phyloP scores from a whole-genome alignment of 2,888 invertebrate species.

The Notocelia uddmanniana region DNA sequence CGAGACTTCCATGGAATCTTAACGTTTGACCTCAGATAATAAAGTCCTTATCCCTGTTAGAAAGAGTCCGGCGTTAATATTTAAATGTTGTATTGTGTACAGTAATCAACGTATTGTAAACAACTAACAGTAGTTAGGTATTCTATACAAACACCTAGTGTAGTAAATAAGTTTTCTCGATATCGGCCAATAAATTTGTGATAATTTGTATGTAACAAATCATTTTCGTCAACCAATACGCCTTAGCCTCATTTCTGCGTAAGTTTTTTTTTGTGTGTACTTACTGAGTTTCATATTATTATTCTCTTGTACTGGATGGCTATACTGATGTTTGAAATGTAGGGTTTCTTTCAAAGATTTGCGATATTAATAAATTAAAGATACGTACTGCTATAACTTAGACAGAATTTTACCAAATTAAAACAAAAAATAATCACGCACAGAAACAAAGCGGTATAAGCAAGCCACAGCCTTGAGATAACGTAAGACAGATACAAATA shows the following conservation, averaged over 20 bases:
- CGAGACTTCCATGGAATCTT: no score
- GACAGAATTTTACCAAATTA: background rate
- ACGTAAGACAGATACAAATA: constrained; percentile 60
- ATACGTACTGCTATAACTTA: background rate
- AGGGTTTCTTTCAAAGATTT: background rate
- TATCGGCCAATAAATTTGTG: background rate
- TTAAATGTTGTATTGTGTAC: background rate
- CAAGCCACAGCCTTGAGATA: constrained; percentile 58
- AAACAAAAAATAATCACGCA: constrained; percentile 48
- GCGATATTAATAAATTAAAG: no score
- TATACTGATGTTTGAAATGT: no score
- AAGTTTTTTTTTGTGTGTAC: background rate
- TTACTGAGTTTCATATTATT: no score
- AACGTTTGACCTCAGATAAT: no score
- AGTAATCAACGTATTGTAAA: background rate
- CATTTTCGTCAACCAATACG: background rate
- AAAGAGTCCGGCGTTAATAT: no score
- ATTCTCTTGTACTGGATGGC: no score
- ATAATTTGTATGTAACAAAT: background rate
- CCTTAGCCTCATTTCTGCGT: background rate
- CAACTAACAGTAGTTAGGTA: background rate
- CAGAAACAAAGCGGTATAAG: constrained; percentile 49
- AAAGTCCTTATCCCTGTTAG: no score
- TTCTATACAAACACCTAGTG: no score
- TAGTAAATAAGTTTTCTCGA: background rate